Base-by-base conservation (phyloP, 2,888 invertebrate genomes). In the Melinopterus prodromus region DNA sequence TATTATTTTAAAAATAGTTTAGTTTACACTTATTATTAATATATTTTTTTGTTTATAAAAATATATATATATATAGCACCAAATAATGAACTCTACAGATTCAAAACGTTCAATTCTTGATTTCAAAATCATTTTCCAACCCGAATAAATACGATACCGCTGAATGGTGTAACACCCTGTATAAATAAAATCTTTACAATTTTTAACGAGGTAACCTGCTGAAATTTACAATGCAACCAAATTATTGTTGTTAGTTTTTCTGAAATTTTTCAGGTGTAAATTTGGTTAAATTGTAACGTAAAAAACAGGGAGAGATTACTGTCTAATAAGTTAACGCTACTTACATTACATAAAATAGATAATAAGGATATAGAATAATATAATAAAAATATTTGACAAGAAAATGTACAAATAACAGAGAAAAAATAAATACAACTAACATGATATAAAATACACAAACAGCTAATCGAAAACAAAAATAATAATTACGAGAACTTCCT, bases 141-240 rank as follows among this genome's bases (percentile, higher is more conserved):
- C 14, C 26, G 16, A 71, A 71, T 71, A 16, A 16, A 16, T 71
- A 71, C 71, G n/a, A 71, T 53, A 53, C 53, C 53, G 53, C 53
- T 53, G 53, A 2, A 53, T 53, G 5, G 53, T 53, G 53, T 9
- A 53, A 71, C 71, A 74, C 74, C 74, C 74, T 74, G 74, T 74
- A 36, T 35, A 71, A 26, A 71, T 71, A 74, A 74, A 74, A n/a
- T 36, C 26, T 36, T 74, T 36, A 74, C 15, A 74, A 26, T 74
- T 37, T 26, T 74, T 15, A 74, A 26, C 26, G 26, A 74, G 74
- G 74, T 74, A 74, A 74, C 74, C 9, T 74, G 37, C 37, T 36
- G 74, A 35, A 74, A 74, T 35, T 74, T 74, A 35, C 74, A 74
- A 74, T 53, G 53, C 53, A 53, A 53, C 53, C 53, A 53, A 53